Base-by-base conservation (phyloP, 2,888 invertebrate genomes). In the Megamerina dolium region DNA sequence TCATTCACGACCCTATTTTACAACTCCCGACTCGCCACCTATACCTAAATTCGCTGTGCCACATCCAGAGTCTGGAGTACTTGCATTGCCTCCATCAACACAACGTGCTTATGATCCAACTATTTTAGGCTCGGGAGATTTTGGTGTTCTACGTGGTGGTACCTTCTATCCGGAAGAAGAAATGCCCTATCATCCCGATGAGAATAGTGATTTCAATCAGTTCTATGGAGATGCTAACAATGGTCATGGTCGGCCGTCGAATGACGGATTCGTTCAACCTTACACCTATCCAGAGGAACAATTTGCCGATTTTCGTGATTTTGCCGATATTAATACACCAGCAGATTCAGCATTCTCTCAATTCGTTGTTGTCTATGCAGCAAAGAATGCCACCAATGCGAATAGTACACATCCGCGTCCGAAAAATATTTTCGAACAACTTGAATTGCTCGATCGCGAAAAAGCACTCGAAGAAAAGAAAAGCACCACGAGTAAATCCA, bases 301-400 rank as follows among this genome's bases (percentile, higher is more conserved):
- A 61, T 90, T 91, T 61, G 87, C 88, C 4, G 88, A 90, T 63
- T 91, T 91, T 73, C 78, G 87, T 58, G 91, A 91, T 64, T 91
- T 91, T 60, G 90, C 91, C 1, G 91, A 91, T 58, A 90, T 91
- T 41, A 90, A 89, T 49, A 81, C 87, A 3, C 87, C 88, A 1
- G 79, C 85, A 0, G 87, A 86, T 60, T 77, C 82, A 2, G 87
- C 87, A 5, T 90, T 85, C 66, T 88, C 89, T 0, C 85, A 89
- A 55, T 82, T 81, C 49, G 87, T 88, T 21, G 83, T 89, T 0
- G 88, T 89, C 0, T 89, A 89, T 61, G 86, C 85, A 0, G 86
- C 87, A 54, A 85, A 85, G 64, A 88, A 87, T 58, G 80, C 79
- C 6, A 85, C 82, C 3, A 72, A 75, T 51, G 45, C 59, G 3